These are phyloP conservation scores for Salmo trutta DNA, from an alignment of 2,797 vertebrate species.

Conservation along the genomic window DNA sequence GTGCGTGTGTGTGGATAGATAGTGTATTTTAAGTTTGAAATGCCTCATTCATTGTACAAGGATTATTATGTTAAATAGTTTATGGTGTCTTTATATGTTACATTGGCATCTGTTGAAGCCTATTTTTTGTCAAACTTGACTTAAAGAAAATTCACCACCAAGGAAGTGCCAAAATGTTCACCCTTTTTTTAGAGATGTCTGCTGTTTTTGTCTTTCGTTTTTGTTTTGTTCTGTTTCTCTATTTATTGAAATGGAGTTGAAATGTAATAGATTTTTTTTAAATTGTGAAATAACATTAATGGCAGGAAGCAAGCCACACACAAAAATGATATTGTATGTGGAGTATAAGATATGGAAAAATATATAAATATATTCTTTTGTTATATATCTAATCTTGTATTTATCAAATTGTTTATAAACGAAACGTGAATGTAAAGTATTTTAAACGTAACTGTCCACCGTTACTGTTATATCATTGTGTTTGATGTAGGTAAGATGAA, in stretches of 20 bases:
- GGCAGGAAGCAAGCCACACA: constrained; percentile 71
- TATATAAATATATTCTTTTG: constrained; percentile 83
- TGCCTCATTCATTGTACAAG: constrained; percentile 38
- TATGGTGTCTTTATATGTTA: constrained; percentile 34
- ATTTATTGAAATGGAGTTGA: constrained; percentile 61
- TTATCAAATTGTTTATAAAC: constrained; percentile 84
- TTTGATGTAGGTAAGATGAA: constrained; percentile 81
- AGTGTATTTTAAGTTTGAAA: constrained; percentile 24
- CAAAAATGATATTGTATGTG: constrained; percentile 60
- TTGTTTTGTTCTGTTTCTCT: constrained; percentile 36
- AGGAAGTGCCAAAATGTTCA: constrained; percentile 56
- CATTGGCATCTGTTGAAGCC: constrained; percentile 25
- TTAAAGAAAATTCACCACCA: constrained; percentile 38
- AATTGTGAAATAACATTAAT: constrained; percentile 51
- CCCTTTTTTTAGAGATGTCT: constrained; percentile 35
- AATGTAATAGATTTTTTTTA: constrained; percentile 45
- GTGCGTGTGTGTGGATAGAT: constrained; percentile 23
- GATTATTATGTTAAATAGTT: constrained; percentile 35
- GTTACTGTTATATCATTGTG: constrained; percentile 81
- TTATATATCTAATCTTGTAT: constrained; percentile 82
- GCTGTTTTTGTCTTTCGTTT: constrained; percentile 22
- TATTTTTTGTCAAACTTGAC: constrained; percentile 29
- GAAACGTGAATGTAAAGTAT: constrained; percentile 84
- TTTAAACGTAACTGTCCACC: constrained; percentile 76
- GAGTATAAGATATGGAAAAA: constrained; percentile 64